Evolutionary conservation across 2,888 invertebrate species (phyloP), one percentile per base, ranked within the genome.

Genomic region (Horisme vitalbata): DNA sequence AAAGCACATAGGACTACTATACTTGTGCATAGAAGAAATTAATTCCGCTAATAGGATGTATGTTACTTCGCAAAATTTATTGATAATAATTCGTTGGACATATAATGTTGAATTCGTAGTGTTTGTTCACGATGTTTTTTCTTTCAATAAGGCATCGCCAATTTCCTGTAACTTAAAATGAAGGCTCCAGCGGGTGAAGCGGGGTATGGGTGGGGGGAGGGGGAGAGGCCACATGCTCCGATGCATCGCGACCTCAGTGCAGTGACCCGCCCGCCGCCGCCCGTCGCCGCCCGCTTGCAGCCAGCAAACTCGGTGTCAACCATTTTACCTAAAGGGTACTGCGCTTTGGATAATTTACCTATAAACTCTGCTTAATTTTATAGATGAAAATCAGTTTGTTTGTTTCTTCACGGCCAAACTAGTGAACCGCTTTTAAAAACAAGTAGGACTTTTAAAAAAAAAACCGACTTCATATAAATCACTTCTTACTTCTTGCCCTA

Each of bases 211-310:
- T 8, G 46, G 61, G 59, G 57, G 55, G 57, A 51, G 68, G 65
- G 65, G 59, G 63, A 64, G 63, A 65, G 69, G 73, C 68, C 75
- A 74, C 73, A 75, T 75, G 75, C 72, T 68, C 71, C 71, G 74
- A 70, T 82, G 80, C 83, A 81, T 75, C 75, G 74, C 79, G 71
- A 78, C 75, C 78, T 77, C 79, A 65, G 84, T 79, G 79, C 84
- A 84, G 67, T 84, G 85, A 84, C 83, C 84, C 70, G 59, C 61
- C 59, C 64, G 31, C 56, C 61, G 35, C 56, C 54, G 56, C 51
- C 49, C 54, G 38, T n/a, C 11, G 26, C 55, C 62, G 46, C 53
- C 53, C 55, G 51, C 48, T 51, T 41, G 51, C 53, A 58, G 58
- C 59, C 53, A 52, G 30, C 45, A 64, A 64, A 61, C 64, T 66